phyloP scores from a whole-genome alignment of 2,797 vertebrate genomes.

The Characodon lateralis region DNA sequence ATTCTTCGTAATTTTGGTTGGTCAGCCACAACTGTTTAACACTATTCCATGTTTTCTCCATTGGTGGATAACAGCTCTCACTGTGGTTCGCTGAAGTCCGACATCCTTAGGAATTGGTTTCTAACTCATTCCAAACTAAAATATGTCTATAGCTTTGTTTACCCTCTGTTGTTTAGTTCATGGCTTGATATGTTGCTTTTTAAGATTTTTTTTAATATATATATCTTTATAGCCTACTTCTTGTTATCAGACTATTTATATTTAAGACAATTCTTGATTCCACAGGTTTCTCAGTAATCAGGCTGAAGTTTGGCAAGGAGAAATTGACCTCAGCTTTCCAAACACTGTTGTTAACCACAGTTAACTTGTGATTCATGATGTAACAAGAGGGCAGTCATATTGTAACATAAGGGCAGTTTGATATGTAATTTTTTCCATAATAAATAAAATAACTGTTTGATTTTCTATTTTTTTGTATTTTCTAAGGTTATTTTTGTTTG shows the following conservation, averaged over 20 bases:
- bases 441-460: not conserved
- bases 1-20: not conserved
- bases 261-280: not conserved
- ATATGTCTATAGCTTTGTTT: not conserved
- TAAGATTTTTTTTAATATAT: not conserved
- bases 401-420: not conserved
- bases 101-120: not conserved
- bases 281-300: not conserved
- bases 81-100: not conserved
- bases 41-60: not conserved
- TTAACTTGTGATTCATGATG: not conserved
- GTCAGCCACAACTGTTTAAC: not conserved
- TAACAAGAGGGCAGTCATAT: not conserved
- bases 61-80: too few species aligned
- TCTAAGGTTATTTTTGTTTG: not conserved
- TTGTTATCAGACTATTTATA: not conserved
- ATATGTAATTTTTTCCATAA: not conserved
- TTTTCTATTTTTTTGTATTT: not conserved
- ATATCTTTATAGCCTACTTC: not conserved
- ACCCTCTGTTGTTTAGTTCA: not conserved
- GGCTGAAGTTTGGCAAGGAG: not conserved
- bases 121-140: not conserved
- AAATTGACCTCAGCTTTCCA: not conserved
- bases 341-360: not conserved
- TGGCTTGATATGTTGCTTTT: not conserved